Conservation (phyloP, 2,888 invertebrate genomes). For the Agonopterix arenella region DNA sequence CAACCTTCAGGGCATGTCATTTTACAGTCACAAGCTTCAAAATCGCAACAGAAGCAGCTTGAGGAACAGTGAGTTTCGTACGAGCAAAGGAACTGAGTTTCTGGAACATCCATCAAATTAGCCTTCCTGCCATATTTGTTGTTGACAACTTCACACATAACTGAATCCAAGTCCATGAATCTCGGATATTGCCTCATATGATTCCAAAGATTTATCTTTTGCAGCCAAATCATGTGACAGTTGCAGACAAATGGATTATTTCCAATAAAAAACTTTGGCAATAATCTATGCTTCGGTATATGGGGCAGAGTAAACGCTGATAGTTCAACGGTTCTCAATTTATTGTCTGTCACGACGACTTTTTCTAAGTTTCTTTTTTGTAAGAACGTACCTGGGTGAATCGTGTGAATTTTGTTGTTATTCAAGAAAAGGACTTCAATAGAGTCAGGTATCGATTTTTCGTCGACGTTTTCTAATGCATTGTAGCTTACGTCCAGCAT, state of each 20-base stretch:
- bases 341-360: constrained; percentile 86
- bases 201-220: constrained; percentile 85
- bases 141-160: constrained; percentile 85
- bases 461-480: constrained; percentile 81
- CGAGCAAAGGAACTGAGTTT: constrained; percentile 87
- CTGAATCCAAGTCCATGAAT: constrained; percentile 85
- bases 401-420: constrained; percentile 84
- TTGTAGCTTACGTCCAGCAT: constrained; percentile 88
- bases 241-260: constrained; percentile 91
- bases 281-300: constrained; percentile 79
- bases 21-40: constrained; percentile 92
- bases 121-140: constrained; percentile 79
- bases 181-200: constrained; percentile 85
- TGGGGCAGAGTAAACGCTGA: constrained; percentile 83
- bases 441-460: constrained; percentile 84
- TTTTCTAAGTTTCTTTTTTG: constrained; percentile 84
- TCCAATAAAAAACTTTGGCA: constrained; percentile 87
- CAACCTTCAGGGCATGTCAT: constrained; percentile 92
- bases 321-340: constrained; percentile 83
- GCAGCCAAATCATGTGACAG: constrained; percentile 92
- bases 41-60: constrained; percentile 91
- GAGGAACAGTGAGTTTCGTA: constrained; percentile 90
- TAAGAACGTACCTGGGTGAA: constrained; percentile 83
- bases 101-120: constrained; percentile 81
- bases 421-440: constrained; percentile 85